These are phyloP conservation scores for Sturnus vulgaris DNA, from an alignment of 2,113 vertebrate genomes.

Conservation along the genomic window DNA sequence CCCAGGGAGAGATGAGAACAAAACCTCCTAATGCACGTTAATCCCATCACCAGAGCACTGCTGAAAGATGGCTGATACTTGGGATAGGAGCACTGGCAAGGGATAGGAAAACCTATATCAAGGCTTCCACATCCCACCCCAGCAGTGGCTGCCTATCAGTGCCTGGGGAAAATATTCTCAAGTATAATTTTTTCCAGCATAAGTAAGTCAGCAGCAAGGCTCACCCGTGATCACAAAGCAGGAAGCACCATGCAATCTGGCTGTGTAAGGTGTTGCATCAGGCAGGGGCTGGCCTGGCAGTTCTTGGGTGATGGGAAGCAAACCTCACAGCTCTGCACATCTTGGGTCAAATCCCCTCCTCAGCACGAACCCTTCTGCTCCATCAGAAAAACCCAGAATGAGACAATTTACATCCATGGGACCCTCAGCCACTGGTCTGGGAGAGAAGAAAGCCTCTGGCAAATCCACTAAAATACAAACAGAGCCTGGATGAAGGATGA, in stretches of 20 bases:
- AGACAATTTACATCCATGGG: neutral
- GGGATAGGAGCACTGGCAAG: neutral
- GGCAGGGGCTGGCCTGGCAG: neutral
- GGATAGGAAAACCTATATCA: neutral
- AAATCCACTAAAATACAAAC: neutral
- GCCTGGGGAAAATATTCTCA: neutral
- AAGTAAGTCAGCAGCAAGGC: neutral
- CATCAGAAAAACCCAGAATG: rapidly evolving
- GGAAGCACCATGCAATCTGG: neutral
- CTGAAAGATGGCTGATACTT: constrained; percentile 36
- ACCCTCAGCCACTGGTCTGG: neutral
- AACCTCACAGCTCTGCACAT: rapidly evolving
- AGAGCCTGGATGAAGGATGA: neutral
- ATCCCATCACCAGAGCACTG: constrained; percentile 28
- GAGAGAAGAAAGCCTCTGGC: neutral
- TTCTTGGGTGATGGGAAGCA: neutral
- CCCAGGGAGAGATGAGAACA: constrained; percentile 46
- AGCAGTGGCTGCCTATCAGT: neutral
- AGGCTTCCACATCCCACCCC: neutral
- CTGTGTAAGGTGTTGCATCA: neutral
- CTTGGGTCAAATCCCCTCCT: neutral
- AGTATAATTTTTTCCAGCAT: neutral
- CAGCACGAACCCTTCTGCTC: neutral
- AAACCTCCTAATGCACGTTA: constrained; percentile 37
- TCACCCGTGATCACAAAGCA: neutral